These are phyloP conservation scores for Apeltes quadracus DNA, from an alignment of 2,113 vertebrate species.

Conservation along the genomic window DNA sequence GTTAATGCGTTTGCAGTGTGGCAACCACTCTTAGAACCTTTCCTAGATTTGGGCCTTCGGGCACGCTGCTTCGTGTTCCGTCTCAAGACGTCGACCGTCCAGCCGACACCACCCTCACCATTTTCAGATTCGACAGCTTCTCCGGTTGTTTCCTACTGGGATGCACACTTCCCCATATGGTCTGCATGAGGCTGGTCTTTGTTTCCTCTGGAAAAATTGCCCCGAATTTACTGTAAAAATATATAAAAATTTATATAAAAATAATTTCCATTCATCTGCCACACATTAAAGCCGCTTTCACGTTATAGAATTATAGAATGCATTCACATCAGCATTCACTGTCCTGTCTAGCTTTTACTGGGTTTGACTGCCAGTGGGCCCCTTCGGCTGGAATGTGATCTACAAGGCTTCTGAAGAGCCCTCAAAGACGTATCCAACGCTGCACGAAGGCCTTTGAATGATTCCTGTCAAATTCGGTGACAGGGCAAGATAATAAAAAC, in stretches of 20 bases:
- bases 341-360: slow-evolving; percentile 39
- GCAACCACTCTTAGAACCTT: neutral
- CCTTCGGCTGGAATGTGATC: slow-evolving; percentile 50
- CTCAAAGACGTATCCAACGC: slow-evolving; percentile 25
- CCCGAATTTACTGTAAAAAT: slow-evolving; percentile 35
- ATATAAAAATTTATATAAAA: too few relatives aligned
- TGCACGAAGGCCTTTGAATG: slow-evolving; percentile 31
- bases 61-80: neutral
- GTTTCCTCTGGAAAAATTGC: slow-evolving; percentile 32
- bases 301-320: slow-evolving; percentile 43
- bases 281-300: slow-evolving; percentile 45
- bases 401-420: slow-evolving; percentile 21
- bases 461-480: slow-evolving; percentile 29
- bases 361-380: slow-evolving; percentile 28
- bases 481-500: slow-evolving; percentile 25
- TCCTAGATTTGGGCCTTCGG: neutral
- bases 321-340: slow-evolving; percentile 45
- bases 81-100: slow-evolving; percentile 7
- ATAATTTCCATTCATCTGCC: slow-evolving; percentile 54
- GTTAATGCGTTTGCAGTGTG: neutral
- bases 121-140: slow-evolving; percentile 21
- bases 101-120: slow-evolving; percentile 11
- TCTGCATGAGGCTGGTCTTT: slow-evolving; percentile 21
- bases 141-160: slow-evolving; percentile 2
- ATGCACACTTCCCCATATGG: slow-evolving; percentile 25